Conservation (phyloP, 2,888 invertebrate species). For the Drosophila flavopinicola region DNA sequence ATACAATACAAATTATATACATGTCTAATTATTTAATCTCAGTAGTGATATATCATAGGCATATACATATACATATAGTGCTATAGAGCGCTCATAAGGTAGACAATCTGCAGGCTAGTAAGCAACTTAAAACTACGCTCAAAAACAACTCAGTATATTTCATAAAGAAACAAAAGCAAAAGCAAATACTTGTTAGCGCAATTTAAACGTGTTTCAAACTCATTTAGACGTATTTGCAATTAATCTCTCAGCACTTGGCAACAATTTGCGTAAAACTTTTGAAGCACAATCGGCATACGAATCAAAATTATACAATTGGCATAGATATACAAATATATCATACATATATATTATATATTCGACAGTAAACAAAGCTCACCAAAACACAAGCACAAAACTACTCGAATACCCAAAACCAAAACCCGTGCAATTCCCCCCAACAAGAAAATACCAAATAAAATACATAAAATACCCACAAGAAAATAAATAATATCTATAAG, state of each 20-base stretch:
- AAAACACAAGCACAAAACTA: slow-evolving; percentile 55
- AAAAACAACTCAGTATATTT: slow-evolving; percentile 35
- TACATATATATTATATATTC: slow-evolving; percentile 42
- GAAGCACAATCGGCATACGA: slow-evolving; percentile 62
- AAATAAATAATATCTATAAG: slow-evolving; percentile 20
- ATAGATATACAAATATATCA: slow-evolving; percentile 39
- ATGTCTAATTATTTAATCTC: slow-evolving; percentile 59
- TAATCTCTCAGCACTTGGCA: slow-evolving; percentile 39
- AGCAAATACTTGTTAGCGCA: slow-evolving; percentile 24
- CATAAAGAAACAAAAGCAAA: neutral
- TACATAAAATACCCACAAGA: slow-evolving; percentile 11
- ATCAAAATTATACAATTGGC: slow-evolving; percentile 56
- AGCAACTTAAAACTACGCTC: slow-evolving; percentile 46
- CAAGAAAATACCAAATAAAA: slow-evolving; percentile 66
- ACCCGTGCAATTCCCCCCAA: slow-evolving; percentile 65
- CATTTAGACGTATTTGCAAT: slow-evolving; percentile 13
- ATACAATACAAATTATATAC: slow-evolving; percentile 35
- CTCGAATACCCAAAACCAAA: slow-evolving; percentile 51
- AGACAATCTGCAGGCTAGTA: slow-evolving; percentile 37
- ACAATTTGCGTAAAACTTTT: slow-evolving; percentile 76
- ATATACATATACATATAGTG: slow-evolving; percentile 29
- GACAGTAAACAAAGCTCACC: slow-evolving; percentile 41
- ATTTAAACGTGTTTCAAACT: slow-evolving; percentile 34
- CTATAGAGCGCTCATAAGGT: slow-evolving; percentile 31
- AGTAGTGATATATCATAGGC: slow-evolving; percentile 63